Evolutionary conservation across 92 coral and sea anemone species (phyloP), one percentile per base, ranked within the genome.

Genomic region (Porites rus): DNA sequence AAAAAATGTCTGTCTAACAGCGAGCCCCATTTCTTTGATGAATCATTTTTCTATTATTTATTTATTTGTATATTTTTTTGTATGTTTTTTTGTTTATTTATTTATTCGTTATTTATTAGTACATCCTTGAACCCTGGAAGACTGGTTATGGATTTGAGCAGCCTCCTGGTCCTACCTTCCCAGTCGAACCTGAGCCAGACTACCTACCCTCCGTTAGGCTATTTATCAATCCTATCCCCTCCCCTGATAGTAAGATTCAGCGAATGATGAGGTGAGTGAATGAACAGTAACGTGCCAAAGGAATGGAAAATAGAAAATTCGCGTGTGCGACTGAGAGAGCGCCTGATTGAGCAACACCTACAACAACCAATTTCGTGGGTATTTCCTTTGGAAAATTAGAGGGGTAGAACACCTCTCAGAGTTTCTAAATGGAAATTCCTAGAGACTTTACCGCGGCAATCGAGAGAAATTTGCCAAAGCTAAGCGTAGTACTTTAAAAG

Each of bases 181-280:
- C 98, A 59, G 78, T 91, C n/a, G 89, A 82, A 11, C 85, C 89
- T 2, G 90, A 91, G 52, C 96, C 96, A 60, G 98, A 93, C 65
- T 93, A 95, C 81, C 73, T 78, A 18, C 91, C 99, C 24, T 82
- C 98, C 9, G 97, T 96, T 20, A 87, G 99, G 90, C 93, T 97
- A 6, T 89, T 87, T 38, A 97, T 97, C 72, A 90, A 88, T 75
- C 99, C 99, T 67, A 83, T 94, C 22, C 98, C 98, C 80, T 84
- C 94, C 80, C 86, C 93, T 59, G 93, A 91, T 74, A 90, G 93
- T 84, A 94, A 86, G 72, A 77, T 87, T 14, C 93, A 92, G 87
- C 89, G 82, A 73, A 90, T 94, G 84, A 62, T 94, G 79, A 87
- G 98, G 98, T 94, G 78, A 24, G 79, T 63, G 58, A 19, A 43